Evolutionary conservation across 2,113 vertebrate species (phyloP), one percentile per base, ranked within the genome.

Genomic region (Nerophis lumbriciformis): DNA sequence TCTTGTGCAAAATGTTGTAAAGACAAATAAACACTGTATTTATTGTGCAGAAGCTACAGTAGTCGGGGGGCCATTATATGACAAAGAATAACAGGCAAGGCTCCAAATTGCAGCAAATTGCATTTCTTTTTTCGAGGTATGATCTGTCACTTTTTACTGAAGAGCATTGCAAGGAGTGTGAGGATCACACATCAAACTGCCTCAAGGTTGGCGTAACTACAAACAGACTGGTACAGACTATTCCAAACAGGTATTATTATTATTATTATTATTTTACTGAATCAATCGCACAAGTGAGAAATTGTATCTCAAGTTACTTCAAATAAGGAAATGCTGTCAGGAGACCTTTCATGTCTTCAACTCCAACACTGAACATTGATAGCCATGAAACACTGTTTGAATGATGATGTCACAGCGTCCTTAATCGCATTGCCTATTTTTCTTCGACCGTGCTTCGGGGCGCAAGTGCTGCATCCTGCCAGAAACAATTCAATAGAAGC

Each of bases 241-340:
- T 79, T 85, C 77, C 85, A 85, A 87, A 88, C 85, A 89, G 83
- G 80, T 85, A 88, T 81, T 28, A 28, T 28, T 28, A 28, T 28
- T 28, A 28, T 28, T 28, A 28, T 28, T 28, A 28, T 28, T 28
- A 28, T 83, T 88, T 61, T 82, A 72, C 68, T 47, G 76, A 75
- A 73, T 74, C 80, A 80, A 79, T 75, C 81, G 77, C 65, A 66
- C 66, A 65, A 87, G 74, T 61, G 71, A 72, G 74, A 83, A 72
- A 83, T 80, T 84, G 79, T 84, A 90, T 87, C 82, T 89, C 89
- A 86, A 83, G 86, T 92, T 91, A 89, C 88, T 80, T 76, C 53
- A 89, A 90, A 91, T 91, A 79, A 90, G 85, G 90, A 90, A 86
- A 86, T 87, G 82, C 89, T 90, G 90, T 89, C 76, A 77, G 59